phyloP scores from a whole-genome alignment of 1,140 invertebrate species.

The Gryllus bimaculatus region DNA sequence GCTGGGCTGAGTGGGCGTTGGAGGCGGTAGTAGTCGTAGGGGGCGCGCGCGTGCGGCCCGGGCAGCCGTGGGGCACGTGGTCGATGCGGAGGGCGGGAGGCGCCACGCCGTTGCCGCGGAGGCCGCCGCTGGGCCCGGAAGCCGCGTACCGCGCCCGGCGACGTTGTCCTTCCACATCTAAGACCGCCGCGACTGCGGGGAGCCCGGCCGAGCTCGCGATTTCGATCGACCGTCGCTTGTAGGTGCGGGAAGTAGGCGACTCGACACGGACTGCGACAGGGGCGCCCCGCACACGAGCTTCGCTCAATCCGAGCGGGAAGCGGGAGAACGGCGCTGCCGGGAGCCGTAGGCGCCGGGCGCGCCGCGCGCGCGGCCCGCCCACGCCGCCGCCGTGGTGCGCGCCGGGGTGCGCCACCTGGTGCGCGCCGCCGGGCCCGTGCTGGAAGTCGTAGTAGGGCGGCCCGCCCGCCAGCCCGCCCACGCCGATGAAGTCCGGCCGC shows the following conservation, averaged over 20 bases:
- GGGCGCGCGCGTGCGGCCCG: constrained; percentile 4
- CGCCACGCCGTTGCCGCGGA: constrained; percentile 29
- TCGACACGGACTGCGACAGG: constrained; percentile 37
- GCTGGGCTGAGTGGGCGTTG: constrained; percentile 68
- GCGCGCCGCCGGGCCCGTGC: constrained; percentile 26
- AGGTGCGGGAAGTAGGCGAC: constrained; percentile 38
- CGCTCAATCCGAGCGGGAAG: constrained; percentile 77
- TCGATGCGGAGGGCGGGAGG: constrained; percentile 12
- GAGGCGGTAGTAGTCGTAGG: constrained; percentile 46
- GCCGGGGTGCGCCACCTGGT: constrained; percentile 25
- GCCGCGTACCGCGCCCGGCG: constrained; percentile 36
- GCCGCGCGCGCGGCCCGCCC: constrained; percentile 32
- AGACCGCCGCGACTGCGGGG: constrained; percentile 69
- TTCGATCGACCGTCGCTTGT: constrained; percentile 48
- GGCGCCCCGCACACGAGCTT: constrained; percentile 60
- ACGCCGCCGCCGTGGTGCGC: constrained; percentile 24
- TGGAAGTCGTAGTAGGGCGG: constrained; percentile 32
- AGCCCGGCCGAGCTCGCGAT: constrained; percentile 70
- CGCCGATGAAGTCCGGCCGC: constrained; percentile 75
- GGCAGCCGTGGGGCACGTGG: constrained; percentile 26
- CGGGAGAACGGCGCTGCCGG: constrained; percentile 69
- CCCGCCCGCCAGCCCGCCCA: constrained; percentile 36
- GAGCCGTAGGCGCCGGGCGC: constrained; percentile 53
- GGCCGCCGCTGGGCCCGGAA: background rate
- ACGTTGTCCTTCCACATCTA: constrained; percentile 78